Evolutionary conservation across 2,113 vertebrate genomes (phyloP).

Genomic region (Oxyruncus cristatus): DNA sequence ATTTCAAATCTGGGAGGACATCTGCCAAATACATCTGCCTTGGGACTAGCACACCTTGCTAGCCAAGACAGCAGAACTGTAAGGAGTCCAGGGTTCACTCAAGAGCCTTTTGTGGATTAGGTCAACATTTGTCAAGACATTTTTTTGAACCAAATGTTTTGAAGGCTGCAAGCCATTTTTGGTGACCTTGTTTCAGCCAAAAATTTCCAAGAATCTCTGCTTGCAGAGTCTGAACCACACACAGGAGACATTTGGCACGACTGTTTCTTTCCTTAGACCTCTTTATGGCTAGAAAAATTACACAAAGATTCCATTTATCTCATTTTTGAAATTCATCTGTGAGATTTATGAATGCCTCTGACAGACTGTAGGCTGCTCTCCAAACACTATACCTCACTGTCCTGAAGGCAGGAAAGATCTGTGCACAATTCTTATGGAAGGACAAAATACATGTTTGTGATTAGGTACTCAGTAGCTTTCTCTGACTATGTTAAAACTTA

Average conservation of each 20-base stretch:
- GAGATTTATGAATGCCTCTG: neutral
- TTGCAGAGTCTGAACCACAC: neutral
- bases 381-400: neutral
- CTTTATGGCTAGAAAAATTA: neutral
- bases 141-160: neutral
- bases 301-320: conserved; percentile 23
- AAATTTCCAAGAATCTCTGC: conserved; percentile 12
- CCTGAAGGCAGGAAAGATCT: neutral
- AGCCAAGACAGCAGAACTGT: conserved; percentile 44
- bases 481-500: neutral
- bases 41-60: conserved; percentile 41
- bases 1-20: neutral
- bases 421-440: neutral
- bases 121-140: neutral
- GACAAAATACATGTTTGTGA: neutral
- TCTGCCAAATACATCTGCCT: conserved; percentile 45
- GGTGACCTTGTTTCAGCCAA: neutral
- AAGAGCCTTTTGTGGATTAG: conserved; percentile 1
- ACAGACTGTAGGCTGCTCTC: neutral
- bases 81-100: neutral
- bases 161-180: neutral
- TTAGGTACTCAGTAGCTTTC: neutral
- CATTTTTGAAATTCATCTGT: conserved; percentile 5
- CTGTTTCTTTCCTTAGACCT: neutral
- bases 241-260: neutral